phyloP scores from a whole-genome alignment of 2,888 invertebrate genomes.

The Lasius platythorax region DNA sequence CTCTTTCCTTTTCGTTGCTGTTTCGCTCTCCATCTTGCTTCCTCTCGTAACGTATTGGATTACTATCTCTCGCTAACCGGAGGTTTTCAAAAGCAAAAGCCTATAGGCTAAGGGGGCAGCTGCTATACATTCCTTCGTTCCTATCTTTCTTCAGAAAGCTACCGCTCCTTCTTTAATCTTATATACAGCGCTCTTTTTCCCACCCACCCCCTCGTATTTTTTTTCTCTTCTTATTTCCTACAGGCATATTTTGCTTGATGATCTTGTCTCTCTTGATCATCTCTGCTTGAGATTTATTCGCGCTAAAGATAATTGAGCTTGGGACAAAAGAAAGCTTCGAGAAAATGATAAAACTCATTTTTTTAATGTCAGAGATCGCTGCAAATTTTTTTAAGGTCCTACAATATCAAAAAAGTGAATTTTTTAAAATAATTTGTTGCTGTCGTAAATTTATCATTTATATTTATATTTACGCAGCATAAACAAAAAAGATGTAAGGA shows the following conservation, averaged over 20 bases:
- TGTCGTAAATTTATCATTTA: background rate
- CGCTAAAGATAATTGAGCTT: constrained; percentile 9
- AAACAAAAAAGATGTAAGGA: background rate
- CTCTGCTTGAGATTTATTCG: background rate
- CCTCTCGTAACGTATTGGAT: constrained; percentile 66
- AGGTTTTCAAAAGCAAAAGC: constrained; percentile 79
- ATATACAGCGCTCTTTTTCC: constrained; percentile 45
- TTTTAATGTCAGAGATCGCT: background rate
- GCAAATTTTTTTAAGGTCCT: background rate
- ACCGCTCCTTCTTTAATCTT: constrained; percentile 31
- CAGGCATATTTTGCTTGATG: background rate
- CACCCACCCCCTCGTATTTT: constrained; percentile 5
- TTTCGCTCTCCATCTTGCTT: constrained; percentile 40
- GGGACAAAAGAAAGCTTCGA: background rate
- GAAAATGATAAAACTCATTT: constrained; percentile 7
- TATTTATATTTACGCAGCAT: no score
- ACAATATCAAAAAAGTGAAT: background rate
- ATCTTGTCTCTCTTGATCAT: constrained; percentile 13
- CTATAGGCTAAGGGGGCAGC: constrained; percentile 81
- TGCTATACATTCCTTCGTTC: constrained; percentile 79
- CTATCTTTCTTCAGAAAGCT: constrained; percentile 63
- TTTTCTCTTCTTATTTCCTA: background rate
- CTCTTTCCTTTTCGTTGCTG: constrained; percentile 37
- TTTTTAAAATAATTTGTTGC: background rate
- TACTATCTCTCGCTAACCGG: constrained; percentile 75